Evolutionary conservation across 2,113 vertebrate genomes (phyloP).

Genomic region (Capricornis sumatraensis): DNA sequence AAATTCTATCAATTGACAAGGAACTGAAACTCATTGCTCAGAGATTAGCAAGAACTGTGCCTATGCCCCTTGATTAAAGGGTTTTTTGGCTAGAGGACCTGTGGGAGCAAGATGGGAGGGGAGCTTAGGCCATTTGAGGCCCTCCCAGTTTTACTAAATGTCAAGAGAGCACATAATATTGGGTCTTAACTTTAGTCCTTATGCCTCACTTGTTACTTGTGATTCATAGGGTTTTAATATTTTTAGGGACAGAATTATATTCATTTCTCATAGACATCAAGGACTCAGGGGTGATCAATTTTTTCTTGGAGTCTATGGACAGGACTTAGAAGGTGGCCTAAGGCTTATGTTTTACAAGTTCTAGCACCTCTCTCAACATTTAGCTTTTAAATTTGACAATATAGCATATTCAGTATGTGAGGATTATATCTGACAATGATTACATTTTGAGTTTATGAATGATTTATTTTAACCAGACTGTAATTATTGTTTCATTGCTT

Average conservation of each 20-base stretch:
- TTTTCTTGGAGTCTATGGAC: neutral
- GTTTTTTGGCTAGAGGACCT: neutral
- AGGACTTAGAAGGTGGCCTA: neutral
- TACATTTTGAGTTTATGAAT: conserved; percentile 7
- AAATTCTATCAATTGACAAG: neutral
- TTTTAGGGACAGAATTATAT: neutral
- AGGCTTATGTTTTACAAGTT: neutral
- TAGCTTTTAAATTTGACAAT: conserved; percentile 26
- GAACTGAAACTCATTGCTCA: neutral
- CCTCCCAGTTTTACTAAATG: neutral
- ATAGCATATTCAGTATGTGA: neutral
- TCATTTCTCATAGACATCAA: neutral
- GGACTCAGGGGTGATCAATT: neutral
- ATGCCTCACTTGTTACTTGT: neutral
- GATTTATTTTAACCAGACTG: neutral
- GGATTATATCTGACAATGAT: neutral
- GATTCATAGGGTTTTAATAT: neutral
- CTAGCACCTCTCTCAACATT: neutral
- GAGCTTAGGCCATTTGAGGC: neutral
- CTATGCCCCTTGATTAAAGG: neutral
- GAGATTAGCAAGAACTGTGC: neutral
- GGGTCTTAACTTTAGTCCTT: neutral
- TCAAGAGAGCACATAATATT: neutral
- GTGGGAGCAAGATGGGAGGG: neutral
- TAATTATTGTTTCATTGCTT: neutral